phyloP scores from a whole-genome alignment of 2,797 vertebrate genomes.

The Anableps anableps region DNA sequence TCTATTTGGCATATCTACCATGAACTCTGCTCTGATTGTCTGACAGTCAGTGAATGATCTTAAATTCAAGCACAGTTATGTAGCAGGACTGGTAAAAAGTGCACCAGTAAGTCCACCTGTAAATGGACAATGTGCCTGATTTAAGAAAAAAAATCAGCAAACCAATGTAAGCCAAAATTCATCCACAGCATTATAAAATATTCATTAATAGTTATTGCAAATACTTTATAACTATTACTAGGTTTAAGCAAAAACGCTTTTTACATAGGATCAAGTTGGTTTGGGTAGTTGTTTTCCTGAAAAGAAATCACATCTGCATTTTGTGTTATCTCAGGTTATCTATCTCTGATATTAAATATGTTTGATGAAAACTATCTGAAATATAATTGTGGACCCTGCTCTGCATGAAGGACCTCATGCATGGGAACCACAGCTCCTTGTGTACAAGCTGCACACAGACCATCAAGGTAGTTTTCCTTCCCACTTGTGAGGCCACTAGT shows the following conservation, averaged over 20 bases:
- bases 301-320: neutral
- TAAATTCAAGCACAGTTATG: neutral
- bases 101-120: neutral
- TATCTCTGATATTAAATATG: too few relatives aligned
- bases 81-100: neutral
- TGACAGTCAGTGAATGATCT: neutral
- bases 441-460: constrained; percentile 30
- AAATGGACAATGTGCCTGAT: neutral
- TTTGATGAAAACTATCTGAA: neutral
- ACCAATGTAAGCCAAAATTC: neutral
- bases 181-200: neutral
- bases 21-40: neutral
- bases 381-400: neutral
- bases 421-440: constrained; percentile 48
- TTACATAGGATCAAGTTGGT: neutral
- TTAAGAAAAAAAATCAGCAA: neutral
- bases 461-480: constrained; percentile 76
- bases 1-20: neutral
- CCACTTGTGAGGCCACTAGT: constrained; percentile 54
- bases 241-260: neutral
- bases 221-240: neutral
- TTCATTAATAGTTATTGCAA: neutral
- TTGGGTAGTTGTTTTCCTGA: neutral
- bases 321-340: neutral
- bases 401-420: neutral